A percentile compares a stretch with the other conserved stretches of the same genome.
Conservation (phyloP, 2,888 invertebrate genomes). For the Plebejus argus region DNA sequence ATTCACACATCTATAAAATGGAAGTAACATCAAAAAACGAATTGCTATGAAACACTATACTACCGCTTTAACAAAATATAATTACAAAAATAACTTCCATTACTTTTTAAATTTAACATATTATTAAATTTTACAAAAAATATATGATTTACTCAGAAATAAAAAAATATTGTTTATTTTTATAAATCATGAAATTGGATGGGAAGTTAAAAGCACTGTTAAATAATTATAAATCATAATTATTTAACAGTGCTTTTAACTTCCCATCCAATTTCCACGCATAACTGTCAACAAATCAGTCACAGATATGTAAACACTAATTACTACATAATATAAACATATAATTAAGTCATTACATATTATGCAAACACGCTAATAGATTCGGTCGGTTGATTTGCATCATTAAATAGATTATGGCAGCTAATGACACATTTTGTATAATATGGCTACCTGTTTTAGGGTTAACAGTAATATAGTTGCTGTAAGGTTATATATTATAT, state of each 20-base stretch:
- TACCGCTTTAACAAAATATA: too few relatives aligned
- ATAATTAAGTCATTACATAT: slow-evolving; percentile 43
- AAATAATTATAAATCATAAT: too few relatives aligned
- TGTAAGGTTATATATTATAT: not conserved
- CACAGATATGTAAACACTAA: slow-evolving; percentile 11
- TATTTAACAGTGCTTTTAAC: not conserved
- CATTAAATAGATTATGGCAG: slow-evolving; percentile 49
- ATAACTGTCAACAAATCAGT: slow-evolving; percentile 2
- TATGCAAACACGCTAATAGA: slow-evolving; percentile 53
- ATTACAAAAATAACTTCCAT: too few relatives aligned
- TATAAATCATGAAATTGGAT: too few relatives aligned
- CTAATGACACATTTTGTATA: slow-evolving; percentile 31
- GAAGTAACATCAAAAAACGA: too few relatives aligned
- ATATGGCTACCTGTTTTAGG: slow-evolving; percentile 5
- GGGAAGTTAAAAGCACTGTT: too few relatives aligned
- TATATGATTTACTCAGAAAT: too few relatives aligned
- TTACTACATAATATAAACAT: slow-evolving; percentile 32
- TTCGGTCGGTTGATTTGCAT: slow-evolving; percentile 52
- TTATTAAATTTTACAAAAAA: too few relatives aligned
- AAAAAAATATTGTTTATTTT: too few relatives aligned
- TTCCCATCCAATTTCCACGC: not conserved
- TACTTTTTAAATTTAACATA: too few relatives aligned
- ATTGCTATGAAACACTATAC: too few relatives aligned
- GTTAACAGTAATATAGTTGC: not conserved
- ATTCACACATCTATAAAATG: too few relatives aligned